These are phyloP conservation scores for Branchellion lobata DNA, from an alignment of 2,888 invertebrate species.

Conservation along the genomic window DNA sequence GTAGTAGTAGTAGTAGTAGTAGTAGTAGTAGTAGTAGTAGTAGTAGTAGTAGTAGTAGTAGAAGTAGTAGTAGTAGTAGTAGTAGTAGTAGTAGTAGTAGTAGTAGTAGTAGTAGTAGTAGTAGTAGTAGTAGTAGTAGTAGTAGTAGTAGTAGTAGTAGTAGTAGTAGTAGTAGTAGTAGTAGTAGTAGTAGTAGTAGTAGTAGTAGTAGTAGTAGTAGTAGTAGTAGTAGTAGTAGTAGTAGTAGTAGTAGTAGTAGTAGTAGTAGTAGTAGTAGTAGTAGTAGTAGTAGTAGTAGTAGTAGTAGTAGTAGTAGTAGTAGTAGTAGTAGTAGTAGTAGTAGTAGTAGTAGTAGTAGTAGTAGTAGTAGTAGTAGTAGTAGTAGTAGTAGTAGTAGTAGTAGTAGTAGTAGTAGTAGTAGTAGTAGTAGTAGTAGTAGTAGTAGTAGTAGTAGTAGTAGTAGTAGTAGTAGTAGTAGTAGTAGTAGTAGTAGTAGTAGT, in stretches of 20 bases:
- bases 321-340: conserved; percentile 20
- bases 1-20: conserved; percentile 33
- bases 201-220: conserved; percentile 31
- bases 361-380: conserved; percentile 33
- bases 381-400: conserved; percentile 1
- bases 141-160: too few species aligned
- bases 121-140: conserved; percentile 19
- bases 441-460: not conserved
- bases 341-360: conserved; percentile 6
- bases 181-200: too few species aligned
- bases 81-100: conserved; percentile 17
- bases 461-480: conserved; percentile 25
- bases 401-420: conserved; percentile 1
- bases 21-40: conserved; percentile 3
- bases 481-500: conserved; percentile 24
- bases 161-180: too few species aligned
- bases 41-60: conserved; percentile 23
- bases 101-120: conserved; percentile 14
- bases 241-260: conserved; percentile 8
- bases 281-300: conserved; percentile 15
- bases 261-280: conserved; percentile 9
- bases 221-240: conserved; percentile 14
- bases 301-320: not conserved
- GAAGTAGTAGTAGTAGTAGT: conserved; percentile 28
- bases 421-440: conserved; percentile 20